Evolutionary conservation across 2,888 invertebrate species (phyloP).

Genomic region (Xylocampa areola): DNA sequence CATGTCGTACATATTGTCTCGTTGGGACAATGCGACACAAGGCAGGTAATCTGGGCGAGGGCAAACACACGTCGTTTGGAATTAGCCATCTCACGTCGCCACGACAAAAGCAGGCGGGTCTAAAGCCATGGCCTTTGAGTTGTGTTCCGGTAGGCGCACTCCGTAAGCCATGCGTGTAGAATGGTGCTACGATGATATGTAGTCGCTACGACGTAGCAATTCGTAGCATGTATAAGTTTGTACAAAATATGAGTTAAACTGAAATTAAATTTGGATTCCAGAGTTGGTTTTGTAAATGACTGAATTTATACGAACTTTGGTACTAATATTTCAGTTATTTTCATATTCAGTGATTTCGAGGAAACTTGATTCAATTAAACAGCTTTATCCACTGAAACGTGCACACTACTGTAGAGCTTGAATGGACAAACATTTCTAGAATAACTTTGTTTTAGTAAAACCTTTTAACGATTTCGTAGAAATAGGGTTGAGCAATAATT

Average conservation of each 20-base stretch:
- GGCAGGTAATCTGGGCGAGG: slow-evolving; percentile 70
- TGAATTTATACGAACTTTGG: not conserved
- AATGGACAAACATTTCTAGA: not conserved
- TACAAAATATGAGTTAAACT: slow-evolving; percentile 21
- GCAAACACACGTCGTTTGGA: slow-evolving; percentile 71
- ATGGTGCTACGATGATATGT: slow-evolving; percentile 55
- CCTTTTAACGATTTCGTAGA: not conserved
- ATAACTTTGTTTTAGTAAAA: not conserved
- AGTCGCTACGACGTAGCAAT: slow-evolving; percentile 51
- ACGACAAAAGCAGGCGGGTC: slow-evolving; percentile 65
- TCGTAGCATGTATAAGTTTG: slow-evolving; percentile 14
- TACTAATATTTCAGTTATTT: not conserved
- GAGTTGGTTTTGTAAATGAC: not conserved
- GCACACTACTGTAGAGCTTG: not conserved
- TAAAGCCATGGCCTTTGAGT: slow-evolving; percentile 63
- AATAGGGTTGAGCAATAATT: slow-evolving; percentile 2
- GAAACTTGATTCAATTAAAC: slow-evolving; percentile 6
- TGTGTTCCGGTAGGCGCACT: slow-evolving; percentile 56
- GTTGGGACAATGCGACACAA: slow-evolving; percentile 57
- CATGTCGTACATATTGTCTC: slow-evolving; percentile 58
- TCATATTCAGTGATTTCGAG: not conserved
- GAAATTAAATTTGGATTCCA: no score
- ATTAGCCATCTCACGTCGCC: slow-evolving; percentile 72
- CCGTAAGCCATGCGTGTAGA: slow-evolving; percentile 63
- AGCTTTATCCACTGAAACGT: not conserved